These are phyloP conservation scores for Drosophila biarmipes DNA, from an alignment of 1,140 invertebrate genomes.

Conservation along the genomic window DNA sequence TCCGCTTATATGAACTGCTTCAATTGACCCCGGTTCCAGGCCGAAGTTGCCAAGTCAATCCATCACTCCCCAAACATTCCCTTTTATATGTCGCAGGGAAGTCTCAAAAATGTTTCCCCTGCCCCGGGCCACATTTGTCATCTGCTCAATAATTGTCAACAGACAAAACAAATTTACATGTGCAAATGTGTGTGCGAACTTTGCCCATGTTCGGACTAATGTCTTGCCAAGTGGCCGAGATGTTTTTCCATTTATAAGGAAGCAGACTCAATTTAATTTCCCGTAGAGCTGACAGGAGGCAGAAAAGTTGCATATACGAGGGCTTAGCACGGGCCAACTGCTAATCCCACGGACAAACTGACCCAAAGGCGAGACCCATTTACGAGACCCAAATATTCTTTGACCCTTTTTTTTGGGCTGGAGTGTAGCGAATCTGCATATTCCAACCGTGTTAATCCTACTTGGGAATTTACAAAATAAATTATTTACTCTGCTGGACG, in stretches of 20 bases:
- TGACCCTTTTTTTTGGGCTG: slow-evolving; percentile 65
- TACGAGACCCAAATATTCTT: slow-evolving; percentile 40
- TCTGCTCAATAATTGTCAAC: slow-evolving; percentile 78
- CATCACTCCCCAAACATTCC: slow-evolving; percentile 15
- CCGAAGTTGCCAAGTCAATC: slow-evolving; percentile 17
- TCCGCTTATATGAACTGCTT: slow-evolving; percentile 3
- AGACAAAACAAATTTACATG: slow-evolving; percentile 33
- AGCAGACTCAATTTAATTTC: slow-evolving; percentile 79
- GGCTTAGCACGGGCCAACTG: slow-evolving; percentile 69
- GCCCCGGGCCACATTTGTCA: slow-evolving; percentile 59
- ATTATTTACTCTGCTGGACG: slow-evolving; percentile 67
- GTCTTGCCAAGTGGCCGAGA: slow-evolving; percentile 64
- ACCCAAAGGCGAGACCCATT: slow-evolving; percentile 42
- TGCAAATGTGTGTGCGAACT: slow-evolving; percentile 27
- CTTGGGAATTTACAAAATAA: slow-evolving; percentile 81
- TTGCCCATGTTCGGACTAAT: slow-evolving; percentile 42
- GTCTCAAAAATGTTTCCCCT: slow-evolving; percentile 23
- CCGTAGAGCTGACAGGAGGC: slow-evolving; percentile 64
- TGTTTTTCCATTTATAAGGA: slow-evolving; percentile 75
- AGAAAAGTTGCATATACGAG: slow-evolving; percentile 61
- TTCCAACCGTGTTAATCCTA: slow-evolving; percentile 76
- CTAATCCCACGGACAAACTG: slow-evolving; percentile 51
- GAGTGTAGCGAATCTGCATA: slow-evolving; percentile 68
- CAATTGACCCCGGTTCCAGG: slow-evolving; percentile 11
- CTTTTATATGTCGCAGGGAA: neutral